Conservation (phyloP, 2,113 vertebrate species). For the Alligator sinensis region DNA sequence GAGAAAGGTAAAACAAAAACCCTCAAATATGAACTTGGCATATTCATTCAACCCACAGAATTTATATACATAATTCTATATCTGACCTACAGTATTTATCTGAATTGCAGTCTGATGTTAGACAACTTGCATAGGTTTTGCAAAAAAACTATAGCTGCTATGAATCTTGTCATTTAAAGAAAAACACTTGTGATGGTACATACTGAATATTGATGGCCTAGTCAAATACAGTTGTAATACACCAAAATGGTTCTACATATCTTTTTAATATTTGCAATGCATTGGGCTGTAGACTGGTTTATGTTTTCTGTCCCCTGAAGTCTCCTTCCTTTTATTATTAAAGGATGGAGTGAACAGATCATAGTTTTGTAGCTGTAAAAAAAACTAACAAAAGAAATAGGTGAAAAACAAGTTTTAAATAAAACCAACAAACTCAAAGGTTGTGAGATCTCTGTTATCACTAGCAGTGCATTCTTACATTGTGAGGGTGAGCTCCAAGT, state of each 20-base stretch:
- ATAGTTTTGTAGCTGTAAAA: not conserved
- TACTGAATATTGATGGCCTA: not conserved
- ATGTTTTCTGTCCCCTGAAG: not conserved
- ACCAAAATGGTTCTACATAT: not conserved
- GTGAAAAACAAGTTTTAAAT: not conserved
- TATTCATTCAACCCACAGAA: not conserved
- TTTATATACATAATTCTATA: not conserved
- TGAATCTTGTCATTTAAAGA: not conserved
- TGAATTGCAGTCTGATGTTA: not conserved
- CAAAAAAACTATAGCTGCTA: not conserved
- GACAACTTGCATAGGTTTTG: not conserved
- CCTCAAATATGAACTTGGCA: not conserved
- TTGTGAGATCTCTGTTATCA: not conserved
- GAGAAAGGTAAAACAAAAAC: not conserved
- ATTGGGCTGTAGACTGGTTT: not conserved
- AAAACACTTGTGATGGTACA: not conserved
- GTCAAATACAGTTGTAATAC: not conserved
- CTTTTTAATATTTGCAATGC: not conserved
- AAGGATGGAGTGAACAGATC: not conserved
- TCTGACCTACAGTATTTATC: not conserved
- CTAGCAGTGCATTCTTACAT: not conserved
- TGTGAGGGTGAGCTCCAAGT: not conserved
- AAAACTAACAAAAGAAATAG: not conserved
- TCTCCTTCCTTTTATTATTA: not conserved
- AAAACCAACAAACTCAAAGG: not conserved